A percentile compares a stretch with the other conserved stretches of the same genome.
These are phyloP conservation scores for Gymnarchus niloticus DNA, from an alignment of 2,113 vertebrate species.

Conservation along the genomic window DNA sequence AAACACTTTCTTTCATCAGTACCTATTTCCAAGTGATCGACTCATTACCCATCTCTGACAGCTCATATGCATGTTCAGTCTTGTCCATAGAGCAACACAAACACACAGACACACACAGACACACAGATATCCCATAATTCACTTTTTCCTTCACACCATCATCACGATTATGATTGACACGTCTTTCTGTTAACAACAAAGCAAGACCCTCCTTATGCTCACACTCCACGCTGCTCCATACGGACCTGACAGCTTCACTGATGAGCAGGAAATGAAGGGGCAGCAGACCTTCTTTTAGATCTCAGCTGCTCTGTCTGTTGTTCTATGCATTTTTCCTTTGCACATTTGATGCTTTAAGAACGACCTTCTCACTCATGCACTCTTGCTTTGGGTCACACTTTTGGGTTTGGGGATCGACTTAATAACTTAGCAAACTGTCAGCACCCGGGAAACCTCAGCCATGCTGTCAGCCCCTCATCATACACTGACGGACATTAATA, in stretches of 20 bases:
- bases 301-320: neutral
- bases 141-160: too few species aligned
- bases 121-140: neutral
- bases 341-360: neutral
- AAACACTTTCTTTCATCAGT: neutral
- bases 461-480: neutral
- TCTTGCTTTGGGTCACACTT: too few species aligned
- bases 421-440: too few species aligned
- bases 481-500: neutral
- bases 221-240: neutral
- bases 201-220: neutral
- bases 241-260: neutral
- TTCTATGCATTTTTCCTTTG: neutral
- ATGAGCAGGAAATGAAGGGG: neutral
- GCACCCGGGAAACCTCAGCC: neutral
- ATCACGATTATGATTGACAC: too few species aligned
- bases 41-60: neutral
- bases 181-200: neutral
- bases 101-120: neutral
- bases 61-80: neutral
- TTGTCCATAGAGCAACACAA: neutral
- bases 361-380: too few species aligned
- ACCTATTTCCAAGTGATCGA: neutral
- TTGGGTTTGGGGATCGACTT: too few species aligned
- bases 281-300: neutral